Evolutionary conservation across 2,888 invertebrate genomes (phyloP).

Genomic region (Heliconius aoede): DNA sequence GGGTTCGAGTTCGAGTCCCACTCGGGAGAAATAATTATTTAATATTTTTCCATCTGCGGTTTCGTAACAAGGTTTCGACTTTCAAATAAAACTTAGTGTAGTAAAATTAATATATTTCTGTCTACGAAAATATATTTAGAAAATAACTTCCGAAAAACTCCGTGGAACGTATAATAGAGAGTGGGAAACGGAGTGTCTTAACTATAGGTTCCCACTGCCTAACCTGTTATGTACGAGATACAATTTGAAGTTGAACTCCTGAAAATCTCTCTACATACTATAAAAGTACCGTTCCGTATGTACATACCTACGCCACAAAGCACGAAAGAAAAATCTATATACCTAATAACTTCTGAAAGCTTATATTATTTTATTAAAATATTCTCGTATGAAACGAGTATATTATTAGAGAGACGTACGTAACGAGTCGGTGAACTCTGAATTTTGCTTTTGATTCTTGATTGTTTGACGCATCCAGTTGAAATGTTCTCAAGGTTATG

Average conservation of each 20-base stretch:
- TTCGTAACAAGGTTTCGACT: not conserved
- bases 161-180: too few species aligned
- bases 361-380: constrained; percentile 27
- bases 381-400: constrained; percentile 43
- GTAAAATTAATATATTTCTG: too few species aligned
- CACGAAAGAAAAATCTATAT: not conserved
- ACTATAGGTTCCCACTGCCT: too few species aligned
- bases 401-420: constrained; percentile 52
- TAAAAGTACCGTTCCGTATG: too few species aligned
- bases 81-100: not conserved
- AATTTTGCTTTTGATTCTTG: constrained; percentile 39
- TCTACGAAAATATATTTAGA: too few species aligned
- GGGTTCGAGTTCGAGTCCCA: too few species aligned
- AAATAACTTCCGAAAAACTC: too few species aligned
- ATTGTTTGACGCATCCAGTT: constrained; percentile 43
- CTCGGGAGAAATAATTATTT: too few species aligned
- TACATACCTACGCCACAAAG: not conserved
- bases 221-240: too few species aligned
- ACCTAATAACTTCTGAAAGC: not conserved
- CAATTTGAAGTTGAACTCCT: not conserved
- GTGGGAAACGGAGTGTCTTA: too few species aligned
- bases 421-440: constrained; percentile 46
- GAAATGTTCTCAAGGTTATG: constrained; percentile 40
- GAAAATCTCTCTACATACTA: too few species aligned
- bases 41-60: too few species aligned